Evolutionary conservation across 2,113 vertebrate species (phyloP), one percentile per base, ranked within the genome.

Genomic region (Platysternon megacephalum): DNA sequence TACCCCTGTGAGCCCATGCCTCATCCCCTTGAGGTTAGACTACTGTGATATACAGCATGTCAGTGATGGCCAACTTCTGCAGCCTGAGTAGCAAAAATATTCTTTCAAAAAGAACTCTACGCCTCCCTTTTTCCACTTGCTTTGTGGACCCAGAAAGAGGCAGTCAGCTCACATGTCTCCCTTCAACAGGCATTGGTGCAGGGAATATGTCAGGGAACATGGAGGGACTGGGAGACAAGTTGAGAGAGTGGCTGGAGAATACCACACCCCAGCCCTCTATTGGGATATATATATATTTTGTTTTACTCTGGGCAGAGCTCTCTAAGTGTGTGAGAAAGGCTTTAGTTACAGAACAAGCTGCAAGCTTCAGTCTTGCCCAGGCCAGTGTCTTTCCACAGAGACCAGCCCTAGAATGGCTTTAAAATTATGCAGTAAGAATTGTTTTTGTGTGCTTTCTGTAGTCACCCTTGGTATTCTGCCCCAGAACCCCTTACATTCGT

Each of bases 401-500:
- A 92, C 53, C 26, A 83, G 26, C 49, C 2, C 8, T 17, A 11
- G 46, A 32, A 12, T 65, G 74, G 21, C 16, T 92, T 65, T 91
- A 52, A 44, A 48, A 93, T 29, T 14, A 55, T 82, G 95, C 86
- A 82, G 35, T 74, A 83, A 48, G 79, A 94, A 29, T 84, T 10
- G 65, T 80, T 95, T 88, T 52, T 95, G n/a, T 24, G n/a, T 83
- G 89, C 7, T 94, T 83, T 95, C 93, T 97, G 68, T 80, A 91
- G 74, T 84, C 94, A 93, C 74, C 44, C 91, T 92, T 88, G 22
- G 74, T 61, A 76, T 94, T 90, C 96, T 95, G 68, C 82, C 82
- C 83, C 90, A 90, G 51, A 92, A 88, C 92, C 16, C 29, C 87
- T 68, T 52, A 44, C 93, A 52, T 61, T 65, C 88, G 10, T 86